Evolutionary conservation across 1,140 invertebrate species (phyloP), one percentile per base, ranked within the genome.

Genomic region (Philaenus spumarius): DNA sequence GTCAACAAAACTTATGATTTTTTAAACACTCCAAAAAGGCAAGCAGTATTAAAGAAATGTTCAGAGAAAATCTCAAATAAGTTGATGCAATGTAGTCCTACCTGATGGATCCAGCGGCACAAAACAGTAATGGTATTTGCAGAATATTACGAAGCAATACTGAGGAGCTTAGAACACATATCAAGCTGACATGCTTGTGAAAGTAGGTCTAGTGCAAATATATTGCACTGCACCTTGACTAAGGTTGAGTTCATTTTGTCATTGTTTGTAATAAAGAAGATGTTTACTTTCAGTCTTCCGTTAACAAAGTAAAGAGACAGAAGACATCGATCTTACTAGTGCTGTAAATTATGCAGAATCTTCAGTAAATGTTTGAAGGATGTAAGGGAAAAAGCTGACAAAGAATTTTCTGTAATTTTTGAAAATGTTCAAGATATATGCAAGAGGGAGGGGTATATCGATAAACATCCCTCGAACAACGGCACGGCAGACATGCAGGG

Each of bases 51-150:
- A 15, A 48, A 48, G 3, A 48, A 48, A 22, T 24, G 12, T 15
- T 48, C 20, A 2, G 46, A 48, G 15, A 24, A 20, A 20, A 5
- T 5, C 9, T 22, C 19, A n/a, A 48, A 51, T 5, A 51, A 51
- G 37, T 34, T 51, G 3, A 51, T n/a, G 26, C 48, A 51, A 17
- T 17, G 7, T 14, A 34, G 48, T n/a, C 50, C 26, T 35, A 53
- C 57, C 17, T 17, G 50, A 42, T 53, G 57, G 57, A 39, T 59
- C 0, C 37, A 59, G 43, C 23, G 48, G 7, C 57, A 59, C 20
- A 24, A 59, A 19, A 39, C 53, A 9, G 40, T 60, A 23, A 22
- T 42, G 17, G 43, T 55, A 20, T 47, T 55, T 2, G 11, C 20
- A n/a, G 39, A 45, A 11, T 22, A 37, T 2, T 53, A 34, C 43